These are phyloP conservation scores for Leucophenga montana DNA, from an alignment of 2,888 invertebrate genomes.

Conservation along the genomic window DNA sequence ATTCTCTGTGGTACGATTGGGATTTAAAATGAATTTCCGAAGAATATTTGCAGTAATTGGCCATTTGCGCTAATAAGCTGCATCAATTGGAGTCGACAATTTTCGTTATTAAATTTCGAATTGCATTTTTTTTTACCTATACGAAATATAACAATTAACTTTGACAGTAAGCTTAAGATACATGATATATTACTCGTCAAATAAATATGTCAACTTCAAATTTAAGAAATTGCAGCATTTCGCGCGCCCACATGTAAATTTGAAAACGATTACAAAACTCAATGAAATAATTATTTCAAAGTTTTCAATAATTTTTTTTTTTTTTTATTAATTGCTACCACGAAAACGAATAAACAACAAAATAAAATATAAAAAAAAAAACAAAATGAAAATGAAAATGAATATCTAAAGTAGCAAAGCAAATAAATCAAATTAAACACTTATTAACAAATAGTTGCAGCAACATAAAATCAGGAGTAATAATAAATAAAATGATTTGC, in stretches of 20 bases:
- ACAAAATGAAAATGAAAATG: too few species aligned
- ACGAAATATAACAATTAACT: too few species aligned
- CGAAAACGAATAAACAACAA: constrained; percentile 22
- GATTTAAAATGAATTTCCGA: neutral
- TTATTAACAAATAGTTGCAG: constrained; percentile 58
- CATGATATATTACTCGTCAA: too few species aligned
- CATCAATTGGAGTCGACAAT: too few species aligned
- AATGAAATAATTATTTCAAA: constrained; percentile 2
- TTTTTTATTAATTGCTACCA: constrained; percentile 34
- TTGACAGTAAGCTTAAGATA: too few species aligned
- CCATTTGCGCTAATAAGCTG: too few species aligned
- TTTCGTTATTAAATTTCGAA: too few species aligned
- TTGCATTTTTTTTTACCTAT: too few species aligned
- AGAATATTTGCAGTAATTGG: neutral
- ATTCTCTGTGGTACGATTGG: neutral
- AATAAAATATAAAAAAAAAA: neutral
- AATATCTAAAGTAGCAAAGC: constrained; percentile 35
- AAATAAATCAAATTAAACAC: constrained; percentile 47
- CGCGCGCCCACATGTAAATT: neutral
- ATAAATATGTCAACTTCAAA: too few species aligned
- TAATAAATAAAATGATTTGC: constrained; percentile 6
- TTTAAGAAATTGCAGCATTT: neutral
- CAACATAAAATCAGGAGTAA: constrained; percentile 33
- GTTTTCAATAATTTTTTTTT: too few species aligned
- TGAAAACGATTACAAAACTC: neutral